Base-by-base conservation (phyloP, 2,888 invertebrate genomes). In the Odontocerum albicorne region DNA sequence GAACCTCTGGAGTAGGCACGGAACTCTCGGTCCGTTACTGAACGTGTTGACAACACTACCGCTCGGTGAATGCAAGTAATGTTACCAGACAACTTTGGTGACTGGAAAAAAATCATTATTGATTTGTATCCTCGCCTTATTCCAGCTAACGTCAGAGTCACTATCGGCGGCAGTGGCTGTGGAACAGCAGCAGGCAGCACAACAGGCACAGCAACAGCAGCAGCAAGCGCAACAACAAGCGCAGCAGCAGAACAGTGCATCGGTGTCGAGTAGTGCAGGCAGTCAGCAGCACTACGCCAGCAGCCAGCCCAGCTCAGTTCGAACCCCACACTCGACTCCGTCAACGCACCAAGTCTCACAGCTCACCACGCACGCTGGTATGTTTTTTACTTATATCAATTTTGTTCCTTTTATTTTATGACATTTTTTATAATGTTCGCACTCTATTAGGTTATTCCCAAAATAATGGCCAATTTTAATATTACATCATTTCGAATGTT, bases 121-220 rank as follows among this genome's bases (percentile, higher is more conserved):
- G n/a, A 12, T 46, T 38, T 21, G 38, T 17, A 16, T 12, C 10
- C 13, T 21, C 3, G 21, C 13, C 16, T 38, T 42, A 16, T 55
- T 57, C 6, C 49, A 60, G 60, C 17, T 60, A 36, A 53, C 58
- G 12, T 57, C 57, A 16, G 61, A 61, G 13, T 56, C 58, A 12
- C 38, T 61, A 15, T 58, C 61, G 19, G 54, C 56, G 1, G 49
- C 56, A 13, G 57, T 49, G 16, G 46, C 57, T 3, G 49, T 54
- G n/a, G 61, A 61, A 39, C 61, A 60, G 31, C 50, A 50, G 21
- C 49, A 49, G 19, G 39, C 38, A 31, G 39, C 38, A 8, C 38
- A 49, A 13, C 39, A 50, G 16, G 42, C 47, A 12, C 40, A 53
- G 10, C 46, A 50, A 1, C 36, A 55, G 17, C 43, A 55, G n/a